Base-by-base conservation (phyloP, 1,140 invertebrate species). In the Panagrolaimus sp. region DNA sequence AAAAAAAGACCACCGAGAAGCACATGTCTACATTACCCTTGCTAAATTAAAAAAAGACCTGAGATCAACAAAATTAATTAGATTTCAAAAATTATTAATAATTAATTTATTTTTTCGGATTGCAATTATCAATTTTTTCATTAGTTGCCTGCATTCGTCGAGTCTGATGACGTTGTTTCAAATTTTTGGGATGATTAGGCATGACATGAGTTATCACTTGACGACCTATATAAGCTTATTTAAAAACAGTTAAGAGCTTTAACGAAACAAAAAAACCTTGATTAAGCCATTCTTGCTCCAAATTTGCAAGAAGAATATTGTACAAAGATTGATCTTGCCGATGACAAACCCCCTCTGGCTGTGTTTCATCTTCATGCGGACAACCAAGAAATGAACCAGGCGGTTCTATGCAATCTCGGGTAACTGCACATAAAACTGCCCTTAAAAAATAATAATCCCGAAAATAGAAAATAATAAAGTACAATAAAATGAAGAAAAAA, bases 391-490 rank as follows among this genome's bases (percentile, higher is more conserved):
- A 24, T 21, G 65, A 66, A 17, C 65, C 43, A 10, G 32, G 43
- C 17, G 65, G 65, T 28, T 44, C 45, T 28, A 66, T 66, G 17
- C 65, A 66, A 66, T 66, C 65, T 14, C 24, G n/a, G 8, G 45
- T 66, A 26, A 66, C n/a, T 26, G 65, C 65, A 47, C 65, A 66
- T 14, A 66, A 24, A 17, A 47, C 65, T 21, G 43, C 21, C 65
- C 65, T 43, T 26, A 24, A 66, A 66, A 28, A 47, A 44, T 46
- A 58, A 58, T 28, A 58, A 21, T 17, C 28, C 28, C 52, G 17
- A 21, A 58, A 58, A 58, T 17, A 58, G 52, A 28, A 12, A 12
- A 12, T 52, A 52, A 52, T 24, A 26, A 58, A 14, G 52, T 12
- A 17, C 26, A 26, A 26, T 63, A 10, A 15, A 26, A 26, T 17